These are phyloP conservation scores for Cassiopea xamachana DNA, from an alignment of 30 jellyfish, hydroid and myxozoan genomes.

Conservation along the genomic window DNA sequence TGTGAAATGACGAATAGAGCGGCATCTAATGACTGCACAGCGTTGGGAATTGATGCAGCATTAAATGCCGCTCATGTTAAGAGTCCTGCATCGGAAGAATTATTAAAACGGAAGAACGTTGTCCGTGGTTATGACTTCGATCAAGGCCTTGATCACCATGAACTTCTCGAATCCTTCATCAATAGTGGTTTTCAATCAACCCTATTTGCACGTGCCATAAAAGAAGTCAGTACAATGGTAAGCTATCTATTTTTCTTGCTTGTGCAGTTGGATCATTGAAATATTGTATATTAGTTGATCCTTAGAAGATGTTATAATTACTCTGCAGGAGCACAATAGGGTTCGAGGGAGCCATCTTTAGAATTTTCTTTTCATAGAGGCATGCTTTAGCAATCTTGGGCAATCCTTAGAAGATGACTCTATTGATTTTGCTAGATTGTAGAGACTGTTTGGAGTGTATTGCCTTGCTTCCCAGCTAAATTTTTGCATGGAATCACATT, in stretches of 20 bases:
- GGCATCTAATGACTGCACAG: background rate
- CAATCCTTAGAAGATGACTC: too few species aligned
- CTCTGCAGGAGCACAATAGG: too few species aligned
- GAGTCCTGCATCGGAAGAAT: conserved; percentile 28
- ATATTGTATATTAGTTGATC: too few species aligned
- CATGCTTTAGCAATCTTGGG: too few species aligned
- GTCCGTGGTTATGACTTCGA: conserved; percentile 96
- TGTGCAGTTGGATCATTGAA: background rate
- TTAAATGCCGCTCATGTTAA: conserved; percentile 60
- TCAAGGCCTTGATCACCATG: conserved; percentile 85
- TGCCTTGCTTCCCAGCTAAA: too few species aligned
- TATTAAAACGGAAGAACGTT: conserved; percentile 1
- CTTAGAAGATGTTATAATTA: too few species aligned
- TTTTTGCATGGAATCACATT: too few species aligned
- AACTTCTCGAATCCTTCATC: conserved; percentile 61
- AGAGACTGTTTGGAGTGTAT: too few species aligned
- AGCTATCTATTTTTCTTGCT: background rate
- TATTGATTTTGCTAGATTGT: too few species aligned
- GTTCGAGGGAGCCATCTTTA: too few species aligned
- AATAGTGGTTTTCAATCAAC: conserved; percentile 96
- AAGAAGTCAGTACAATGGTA: conserved; percentile 88
- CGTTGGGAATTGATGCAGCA: conserved; percentile 27
- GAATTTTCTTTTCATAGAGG: too few species aligned
- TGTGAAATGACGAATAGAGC: background rate
- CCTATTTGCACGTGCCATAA: conserved; percentile 85